Conservation (phyloP, 2,888 invertebrate species). For the Stenolophus ochropezus region DNA sequence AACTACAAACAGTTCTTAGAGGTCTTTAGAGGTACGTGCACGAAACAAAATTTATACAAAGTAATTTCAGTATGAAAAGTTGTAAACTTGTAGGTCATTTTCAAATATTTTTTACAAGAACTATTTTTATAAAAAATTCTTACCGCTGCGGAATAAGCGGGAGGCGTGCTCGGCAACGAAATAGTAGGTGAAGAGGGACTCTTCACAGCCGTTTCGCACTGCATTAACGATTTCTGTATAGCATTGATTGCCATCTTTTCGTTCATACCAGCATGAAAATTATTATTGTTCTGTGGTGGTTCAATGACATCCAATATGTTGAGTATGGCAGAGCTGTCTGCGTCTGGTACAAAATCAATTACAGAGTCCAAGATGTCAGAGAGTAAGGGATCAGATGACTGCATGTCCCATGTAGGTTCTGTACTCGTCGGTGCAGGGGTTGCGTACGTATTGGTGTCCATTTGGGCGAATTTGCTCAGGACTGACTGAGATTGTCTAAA, state of each 20-base stretch:
- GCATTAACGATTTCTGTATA: slow-evolving; percentile 94
- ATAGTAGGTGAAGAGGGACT: slow-evolving; percentile 76
- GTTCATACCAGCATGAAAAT: slow-evolving; percentile 74
- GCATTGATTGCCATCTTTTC: slow-evolving; percentile 91
- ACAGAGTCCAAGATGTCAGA: slow-evolving; percentile 91
- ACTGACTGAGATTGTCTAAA: slow-evolving; percentile 47
- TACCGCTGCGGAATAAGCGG: slow-evolving; percentile 75
- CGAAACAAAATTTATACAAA: too few relatives aligned
- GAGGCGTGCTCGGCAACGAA: slow-evolving; percentile 76
- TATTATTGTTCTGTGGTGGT: slow-evolving; percentile 63
- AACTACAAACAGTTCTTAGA: too few relatives aligned
- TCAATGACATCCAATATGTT: slow-evolving; percentile 73
- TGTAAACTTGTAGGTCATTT: too few relatives aligned
- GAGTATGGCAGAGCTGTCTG: slow-evolving; percentile 70
- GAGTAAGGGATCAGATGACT: slow-evolving; percentile 81
- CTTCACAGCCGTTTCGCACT: slow-evolving; percentile 82
- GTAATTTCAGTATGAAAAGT: too few relatives aligned
- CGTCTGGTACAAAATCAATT: slow-evolving; percentile 86
- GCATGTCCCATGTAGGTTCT: slow-evolving; percentile 72
- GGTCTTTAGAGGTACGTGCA: too few relatives aligned
- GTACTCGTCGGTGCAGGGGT: slow-evolving; percentile 68
- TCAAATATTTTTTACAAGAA: too few relatives aligned
- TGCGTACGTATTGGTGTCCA: slow-evolving; percentile 62
- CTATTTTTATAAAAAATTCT: slow-evolving; percentile 61
- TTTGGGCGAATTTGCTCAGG: slow-evolving; percentile 47